phyloP scores from a whole-genome alignment of 2,888 invertebrate species.

The Aphrophora alni region DNA sequence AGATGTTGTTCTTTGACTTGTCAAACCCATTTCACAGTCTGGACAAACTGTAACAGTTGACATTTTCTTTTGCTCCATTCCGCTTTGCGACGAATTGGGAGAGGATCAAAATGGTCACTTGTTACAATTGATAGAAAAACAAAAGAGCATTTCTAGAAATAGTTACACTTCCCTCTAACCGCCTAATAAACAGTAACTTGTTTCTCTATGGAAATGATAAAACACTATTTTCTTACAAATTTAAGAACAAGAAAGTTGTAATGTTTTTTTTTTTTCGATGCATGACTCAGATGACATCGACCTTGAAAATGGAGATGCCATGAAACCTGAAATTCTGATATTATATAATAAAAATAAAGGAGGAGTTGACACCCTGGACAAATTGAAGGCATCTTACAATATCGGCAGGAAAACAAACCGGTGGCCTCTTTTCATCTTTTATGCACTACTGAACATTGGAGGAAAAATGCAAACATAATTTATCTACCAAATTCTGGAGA shows the following conservation, averaged over 20 bases:
- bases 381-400: background rate
- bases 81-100: no score
- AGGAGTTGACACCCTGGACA: no score
- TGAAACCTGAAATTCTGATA: background rate
- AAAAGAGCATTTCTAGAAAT: no score
- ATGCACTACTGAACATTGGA: background rate
- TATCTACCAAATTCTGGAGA: no score
- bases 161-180: no score
- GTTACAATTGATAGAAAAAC: background rate
- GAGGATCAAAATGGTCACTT: background rate
- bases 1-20: no score
- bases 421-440: no score
- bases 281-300: background rate
- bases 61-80: no score
- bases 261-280: background rate
- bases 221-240: background rate
- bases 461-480: background rate
- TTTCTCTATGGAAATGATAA: no score
- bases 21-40: background rate
- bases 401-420: background rate
- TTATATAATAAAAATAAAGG: background rate
- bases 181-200: background rate
- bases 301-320: no score
- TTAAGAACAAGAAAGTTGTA: background rate
- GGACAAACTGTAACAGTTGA: background rate